Percentiles rank a stretch among this genome's conserved stretches.
Evolutionary conservation across 2,888 invertebrate genomes (phyloP).

Genomic region (Zaprionus lineosus): DNA sequence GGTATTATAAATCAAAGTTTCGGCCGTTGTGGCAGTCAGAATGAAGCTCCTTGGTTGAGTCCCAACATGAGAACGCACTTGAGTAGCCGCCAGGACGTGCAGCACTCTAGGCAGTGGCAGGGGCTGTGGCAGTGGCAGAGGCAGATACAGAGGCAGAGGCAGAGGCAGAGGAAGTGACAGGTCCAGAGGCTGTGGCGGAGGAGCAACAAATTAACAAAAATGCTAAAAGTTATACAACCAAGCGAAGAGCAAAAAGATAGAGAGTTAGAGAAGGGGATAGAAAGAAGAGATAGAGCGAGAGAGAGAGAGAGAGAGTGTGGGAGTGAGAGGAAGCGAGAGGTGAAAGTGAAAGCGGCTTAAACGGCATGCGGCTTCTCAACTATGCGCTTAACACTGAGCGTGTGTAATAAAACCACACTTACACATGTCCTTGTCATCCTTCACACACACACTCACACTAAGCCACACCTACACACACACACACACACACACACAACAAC

Average conservation of each 20-base stretch:
- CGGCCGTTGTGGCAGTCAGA: too few species aligned
- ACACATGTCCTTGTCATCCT: slow-evolving; percentile 29
- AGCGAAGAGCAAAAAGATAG: not conserved
- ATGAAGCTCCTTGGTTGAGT: slow-evolving; percentile 58
- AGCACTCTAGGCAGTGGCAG: slow-evolving; percentile 18
- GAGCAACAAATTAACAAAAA: slow-evolving; percentile 46
- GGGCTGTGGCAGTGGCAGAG: not conserved
- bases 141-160: not conserved
- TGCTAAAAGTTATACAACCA: slow-evolving; percentile 33
- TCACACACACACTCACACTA: slow-evolving; percentile 12
- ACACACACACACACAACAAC: slow-evolving; percentile 3
- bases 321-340: slow-evolving; percentile 52
- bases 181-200: too few species aligned
- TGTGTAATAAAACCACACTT: slow-evolving; percentile 69
- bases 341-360: slow-evolving; percentile 55
- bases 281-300: not conserved
- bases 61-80: slow-evolving; percentile 77
- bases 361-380: slow-evolving; percentile 51
- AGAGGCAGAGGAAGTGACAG: not conserved
- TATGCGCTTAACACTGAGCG: slow-evolving; percentile 63
- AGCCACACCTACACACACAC: too few species aligned
- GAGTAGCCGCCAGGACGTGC: slow-evolving; percentile 45
- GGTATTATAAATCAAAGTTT: slow-evolving; percentile 74
- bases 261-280: slow-evolving; percentile 2
- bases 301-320: slow-evolving; percentile 11